These are phyloP conservation scores for Loripinus fragilis DNA, from an alignment of 2,888 invertebrate species.

Conservation along the genomic window DNA sequence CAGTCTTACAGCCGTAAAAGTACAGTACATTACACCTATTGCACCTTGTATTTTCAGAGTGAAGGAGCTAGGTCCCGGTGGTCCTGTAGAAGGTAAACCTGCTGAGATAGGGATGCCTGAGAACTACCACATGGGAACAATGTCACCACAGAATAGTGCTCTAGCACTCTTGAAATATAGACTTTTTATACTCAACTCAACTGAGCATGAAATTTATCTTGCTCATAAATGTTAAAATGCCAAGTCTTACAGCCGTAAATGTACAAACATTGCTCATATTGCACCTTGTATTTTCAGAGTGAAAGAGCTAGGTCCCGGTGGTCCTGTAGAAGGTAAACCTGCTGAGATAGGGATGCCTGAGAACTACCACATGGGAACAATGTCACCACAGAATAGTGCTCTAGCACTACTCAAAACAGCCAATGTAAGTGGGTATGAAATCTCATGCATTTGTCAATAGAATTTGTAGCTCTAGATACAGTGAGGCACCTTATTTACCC, in stretches of 20 bases:
- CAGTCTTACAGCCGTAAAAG: too few relatives aligned
- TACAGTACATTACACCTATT: too few relatives aligned
- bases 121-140: conserved; percentile 70
- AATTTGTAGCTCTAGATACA: too few relatives aligned
- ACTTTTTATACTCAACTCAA: too few relatives aligned
- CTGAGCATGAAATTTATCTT: too few relatives aligned
- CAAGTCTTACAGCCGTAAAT: too few relatives aligned
- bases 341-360: conserved; percentile 69
- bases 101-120: conserved; percentile 71
- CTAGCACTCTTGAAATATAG: conserved; percentile 93
- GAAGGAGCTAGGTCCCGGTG: conserved; percentile 90
- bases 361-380: conserved; percentile 70
- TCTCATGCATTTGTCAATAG: too few relatives aligned
- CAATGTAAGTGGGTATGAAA: conserved; percentile 95
- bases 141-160: conserved; percentile 87
- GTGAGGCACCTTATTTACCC: too few relatives aligned
- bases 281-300: too few relatives aligned
- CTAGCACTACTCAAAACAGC: conserved; percentile 94
- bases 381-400: conserved; percentile 87
- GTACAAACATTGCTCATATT: too few relatives aligned
- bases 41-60: conserved; percentile 89
- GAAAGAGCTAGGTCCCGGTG: conserved; percentile 90
- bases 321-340: conserved; percentile 77
- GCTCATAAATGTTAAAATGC: too few relatives aligned
- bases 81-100: conserved; percentile 77